These are phyloP conservation scores for Gobius niger DNA, from an alignment of 2,113 vertebrate genomes.

Conservation along the genomic window DNA sequence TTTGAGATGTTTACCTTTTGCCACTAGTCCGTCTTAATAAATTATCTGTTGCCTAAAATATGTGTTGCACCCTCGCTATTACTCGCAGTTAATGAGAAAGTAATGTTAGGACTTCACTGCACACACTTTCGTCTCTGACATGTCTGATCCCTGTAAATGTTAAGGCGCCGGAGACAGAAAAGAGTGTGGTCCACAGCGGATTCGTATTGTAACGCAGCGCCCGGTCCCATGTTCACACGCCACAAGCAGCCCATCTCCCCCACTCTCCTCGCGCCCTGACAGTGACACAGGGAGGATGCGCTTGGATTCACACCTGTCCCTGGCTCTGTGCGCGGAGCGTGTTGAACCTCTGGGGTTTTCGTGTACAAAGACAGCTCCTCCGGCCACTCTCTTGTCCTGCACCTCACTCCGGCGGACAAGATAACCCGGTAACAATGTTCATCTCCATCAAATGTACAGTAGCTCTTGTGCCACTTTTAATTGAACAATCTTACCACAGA, in stretches of 20 bases:
- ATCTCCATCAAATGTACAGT: too few species aligned
- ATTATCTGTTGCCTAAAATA: too few species aligned
- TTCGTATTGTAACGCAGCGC: background rate
- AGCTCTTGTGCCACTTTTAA: too few species aligned
- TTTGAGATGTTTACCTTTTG: too few species aligned
- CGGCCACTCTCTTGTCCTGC: constrained; percentile 19
- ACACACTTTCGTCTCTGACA: background rate
- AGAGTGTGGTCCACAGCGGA: constrained; percentile 8
- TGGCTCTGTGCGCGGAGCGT: constrained; percentile 38
- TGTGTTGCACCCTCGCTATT: too few species aligned
- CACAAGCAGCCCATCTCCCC: constrained; percentile 8
- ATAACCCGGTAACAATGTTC: too few species aligned
- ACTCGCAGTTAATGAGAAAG: too few species aligned
- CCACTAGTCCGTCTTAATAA: too few species aligned
- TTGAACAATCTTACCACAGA: too few species aligned
- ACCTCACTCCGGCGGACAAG: too few species aligned
- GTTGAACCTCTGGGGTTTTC: constrained; percentile 36
- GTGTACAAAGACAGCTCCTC: constrained; percentile 50
- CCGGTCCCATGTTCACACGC: constrained; percentile 11
- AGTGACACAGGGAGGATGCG: constrained; percentile 56
- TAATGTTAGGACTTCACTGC: background rate
- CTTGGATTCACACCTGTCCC: constrained; percentile 69
- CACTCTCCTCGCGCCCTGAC: constrained; percentile 28
- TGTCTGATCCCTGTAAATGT: background rate
- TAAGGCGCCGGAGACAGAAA: background rate